These are phyloP conservation scores for Toxotes jaculatrix DNA, from an alignment of 2,113 vertebrate genomes.

Conservation along the genomic window DNA sequence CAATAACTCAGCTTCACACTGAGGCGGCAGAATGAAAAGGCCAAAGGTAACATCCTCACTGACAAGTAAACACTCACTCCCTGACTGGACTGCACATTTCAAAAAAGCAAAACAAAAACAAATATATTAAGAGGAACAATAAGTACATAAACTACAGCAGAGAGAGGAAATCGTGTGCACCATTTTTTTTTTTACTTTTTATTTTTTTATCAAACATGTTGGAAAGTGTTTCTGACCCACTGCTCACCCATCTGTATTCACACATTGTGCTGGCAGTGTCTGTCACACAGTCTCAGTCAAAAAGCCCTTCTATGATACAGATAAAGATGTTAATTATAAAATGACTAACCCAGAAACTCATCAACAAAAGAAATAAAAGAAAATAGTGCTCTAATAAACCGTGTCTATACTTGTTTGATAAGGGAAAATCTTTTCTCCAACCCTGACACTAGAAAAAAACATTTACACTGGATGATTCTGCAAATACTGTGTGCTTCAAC, in stretches of 20 bases:
- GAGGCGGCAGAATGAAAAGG: constrained; percentile 47
- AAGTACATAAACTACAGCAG: background rate
- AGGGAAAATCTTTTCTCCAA: background rate
- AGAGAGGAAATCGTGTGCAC: background rate
- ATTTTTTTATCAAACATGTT: background rate
- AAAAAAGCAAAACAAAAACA: background rate
- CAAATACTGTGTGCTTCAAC: background rate
- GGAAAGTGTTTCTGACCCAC: background rate
- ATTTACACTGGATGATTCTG: background rate
- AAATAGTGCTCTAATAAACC: background rate
- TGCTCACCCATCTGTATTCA: constrained; percentile 17
- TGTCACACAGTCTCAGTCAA: constrained; percentile 9
- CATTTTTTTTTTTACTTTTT: background rate
- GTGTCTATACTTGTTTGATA: background rate
- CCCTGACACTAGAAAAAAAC: background rate
- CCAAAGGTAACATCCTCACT: constrained; percentile 33
- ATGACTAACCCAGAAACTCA: background rate
- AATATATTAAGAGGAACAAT: background rate
- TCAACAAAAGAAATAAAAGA: background rate
- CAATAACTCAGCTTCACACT: constrained; percentile 53
- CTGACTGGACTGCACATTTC: background rate
- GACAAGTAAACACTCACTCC: background rate
- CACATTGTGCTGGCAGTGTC: constrained; percentile 21
- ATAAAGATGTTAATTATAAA: background rate
- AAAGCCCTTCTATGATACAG: constrained; percentile 4